Evolutionary conservation across 2,888 invertebrate species (phyloP).

Genomic region (Seira musarum): DNA sequence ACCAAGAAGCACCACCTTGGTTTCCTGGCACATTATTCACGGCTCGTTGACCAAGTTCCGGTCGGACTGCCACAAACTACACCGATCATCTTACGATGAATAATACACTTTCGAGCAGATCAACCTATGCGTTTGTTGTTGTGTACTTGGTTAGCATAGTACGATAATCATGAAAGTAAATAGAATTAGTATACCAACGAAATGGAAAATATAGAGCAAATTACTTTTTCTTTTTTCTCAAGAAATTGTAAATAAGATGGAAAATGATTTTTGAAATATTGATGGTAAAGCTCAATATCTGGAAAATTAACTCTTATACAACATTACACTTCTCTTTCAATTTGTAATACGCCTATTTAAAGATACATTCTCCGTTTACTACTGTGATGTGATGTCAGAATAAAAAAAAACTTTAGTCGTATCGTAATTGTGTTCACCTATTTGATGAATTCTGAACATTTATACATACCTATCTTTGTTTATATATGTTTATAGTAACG

Average conservation of each 20-base stretch:
- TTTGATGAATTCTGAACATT: no score
- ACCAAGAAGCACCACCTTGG: background rate
- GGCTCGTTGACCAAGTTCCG: slow-evolving; percentile 49
- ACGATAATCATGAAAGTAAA: background rate
- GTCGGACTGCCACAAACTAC: slow-evolving; percentile 23
- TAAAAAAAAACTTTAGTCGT: no score
- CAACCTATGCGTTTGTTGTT: background rate
- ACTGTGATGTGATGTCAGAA: no score
- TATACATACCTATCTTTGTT: no score
- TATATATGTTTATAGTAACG: slow-evolving; percentile 22
- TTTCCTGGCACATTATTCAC: slow-evolving; percentile 28
- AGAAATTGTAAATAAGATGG: no score
- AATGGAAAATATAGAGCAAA: background rate
- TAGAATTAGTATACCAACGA: background rate
- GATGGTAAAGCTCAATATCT: no score
- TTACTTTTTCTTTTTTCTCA: background rate
- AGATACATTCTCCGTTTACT: no score
- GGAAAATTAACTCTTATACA: no score
- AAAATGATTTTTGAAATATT: no score
- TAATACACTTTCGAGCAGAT: background rate
- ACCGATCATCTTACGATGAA: slow-evolving; percentile 8
- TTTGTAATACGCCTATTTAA: no score
- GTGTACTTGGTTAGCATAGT: background rate
- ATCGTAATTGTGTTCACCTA: no score
- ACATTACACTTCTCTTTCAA: no score